Evolutionary conservation across 2,888 invertebrate species (phyloP), one percentile per base, ranked within the genome.

Genomic region (Dynastes grantii): DNA sequence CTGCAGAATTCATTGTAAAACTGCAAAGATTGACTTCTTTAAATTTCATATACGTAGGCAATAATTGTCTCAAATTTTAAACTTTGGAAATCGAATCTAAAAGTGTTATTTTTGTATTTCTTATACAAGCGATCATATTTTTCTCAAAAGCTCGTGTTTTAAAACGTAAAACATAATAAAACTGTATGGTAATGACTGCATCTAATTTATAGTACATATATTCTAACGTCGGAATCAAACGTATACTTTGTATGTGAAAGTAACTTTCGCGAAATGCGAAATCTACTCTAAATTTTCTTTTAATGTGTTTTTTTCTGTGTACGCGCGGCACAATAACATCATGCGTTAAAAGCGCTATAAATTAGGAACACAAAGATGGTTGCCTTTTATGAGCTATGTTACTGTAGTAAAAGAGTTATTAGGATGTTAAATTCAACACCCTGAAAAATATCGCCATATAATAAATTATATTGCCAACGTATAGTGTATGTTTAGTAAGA

Each of bases 381-480:
- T 81, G 82, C 82, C 82, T 80, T 83, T 83, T 83, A 83, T 83
- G 82, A 82, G 79, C 83, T 80, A 80, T 81, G 81, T 80, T 83
- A 81, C 81, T 81, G 83, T 81, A 80, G 80, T 79, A 80, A 82
- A 82, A 84, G 82, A 84, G 81, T 83, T 83, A 83, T 83, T 82
- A 81, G 82, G 81, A 82, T 81, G 82, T 84, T 82, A 82, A 83
- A 83, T 81, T 78, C 81, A 83, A 83, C 83, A 83, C 82, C 79
- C 81, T 81, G 76, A 78, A 82, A 81, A 82, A 81, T 81, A 80
- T 76, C 76, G 78, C 78, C 78, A 53, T 75, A 76, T 58, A 76
- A 63, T 80, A 78, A 76, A 78, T 78, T 80, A 78, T 75, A 78
- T 75, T 79, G 78, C 76, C 79, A 77, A 73, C 64, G 65, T 65